Evolutionary conservation across 2,113 vertebrate species (phyloP), one percentile per base, ranked within the genome.

Genomic region (Myrmecobius fasciatus): DNA sequence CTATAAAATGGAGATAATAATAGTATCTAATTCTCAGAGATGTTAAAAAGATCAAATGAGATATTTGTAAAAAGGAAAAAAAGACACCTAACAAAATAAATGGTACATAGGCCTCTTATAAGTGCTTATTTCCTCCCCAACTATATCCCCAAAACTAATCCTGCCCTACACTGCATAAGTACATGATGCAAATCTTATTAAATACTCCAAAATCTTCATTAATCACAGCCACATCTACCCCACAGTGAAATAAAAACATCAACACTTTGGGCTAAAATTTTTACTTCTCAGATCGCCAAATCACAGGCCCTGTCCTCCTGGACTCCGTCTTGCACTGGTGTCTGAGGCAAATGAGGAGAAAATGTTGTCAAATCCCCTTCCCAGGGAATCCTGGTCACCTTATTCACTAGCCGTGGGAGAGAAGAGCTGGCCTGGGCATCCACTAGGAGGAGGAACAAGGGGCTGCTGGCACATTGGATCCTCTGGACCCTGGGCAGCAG

Each of bases 391-490:
- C 60, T n/a, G 56, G 56, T 9, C 7, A 31, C 60, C n/a, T 0
- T 7, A 9, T 90, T 49, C 89, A 25, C 89, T 10, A 22, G 43
- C 89, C 89, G 28, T 26, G 26, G 49, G 1, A 11, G 20, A 53
- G 26, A n/a, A n/a, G 52, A 26, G 46, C 48, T 48, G 92, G 3
- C 43, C n/a, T 43, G 3, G 46, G 3, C 3, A 20, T 56, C 53
- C 49, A 11, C 47, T n/a, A 91, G 46, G 53, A 92, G 36, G 88
- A 17, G 22, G 95, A 31, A 36, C 51, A 83, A 56, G 92, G 89
- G 67, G 48, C 43, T 3, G n/a, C 47, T 0, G 9, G 83, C 0
- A 0, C 28, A 26, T 49, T 7, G 0, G 54, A 1, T 2, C 0
- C 31, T 28, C 52, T 53, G 0, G 2, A 11, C 1, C 31, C 3